Evolutionary conservation across 2,797 vertebrate species (phyloP).

Genomic region (Melanotaenia nigrans): DNA sequence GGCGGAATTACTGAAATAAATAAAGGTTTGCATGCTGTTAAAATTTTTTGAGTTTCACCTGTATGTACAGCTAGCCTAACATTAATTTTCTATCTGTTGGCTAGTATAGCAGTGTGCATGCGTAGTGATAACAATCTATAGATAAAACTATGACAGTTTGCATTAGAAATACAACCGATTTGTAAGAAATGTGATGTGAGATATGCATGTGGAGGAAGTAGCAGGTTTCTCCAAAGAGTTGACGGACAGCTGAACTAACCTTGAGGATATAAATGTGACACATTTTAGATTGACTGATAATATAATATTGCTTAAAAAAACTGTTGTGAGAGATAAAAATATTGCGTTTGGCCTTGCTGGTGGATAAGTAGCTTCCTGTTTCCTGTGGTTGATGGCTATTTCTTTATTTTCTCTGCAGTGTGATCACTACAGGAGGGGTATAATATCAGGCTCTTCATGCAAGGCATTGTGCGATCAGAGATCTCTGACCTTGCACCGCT

Average conservation of each 20-base stretch:
- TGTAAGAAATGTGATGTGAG: not conserved
- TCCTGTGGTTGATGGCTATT: conserved; percentile 15
- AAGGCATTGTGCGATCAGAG: conserved; percentile 91
- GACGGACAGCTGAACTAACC: not conserved
- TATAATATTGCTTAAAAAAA: too few relatives aligned
- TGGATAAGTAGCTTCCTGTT: conserved; percentile 1
- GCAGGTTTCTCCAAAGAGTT: not conserved
- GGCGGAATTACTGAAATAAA: too few relatives aligned
- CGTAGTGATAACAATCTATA: not conserved
- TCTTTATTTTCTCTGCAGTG: conserved; percentile 82
- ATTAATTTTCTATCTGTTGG: not conserved
- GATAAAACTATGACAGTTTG: not conserved
- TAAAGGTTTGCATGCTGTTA: too few relatives aligned
- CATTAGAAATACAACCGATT: not conserved
- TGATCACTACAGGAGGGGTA: conserved; percentile 94
- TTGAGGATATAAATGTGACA: not conserved
- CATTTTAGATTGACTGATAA: not conserved
- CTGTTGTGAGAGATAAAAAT: not conserved
- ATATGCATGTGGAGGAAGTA: not conserved
- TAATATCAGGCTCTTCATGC: conserved; percentile 94
- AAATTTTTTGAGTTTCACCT: too few relatives aligned
- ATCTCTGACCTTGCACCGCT: conserved; percentile 87
- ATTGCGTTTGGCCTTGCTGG: not conserved
- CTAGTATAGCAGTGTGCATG: not conserved
- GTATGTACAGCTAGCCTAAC: too few relatives aligned